Base-by-base conservation (phyloP, 1,140 invertebrate genomes). In the Elymnias hypermnestra region DNA sequence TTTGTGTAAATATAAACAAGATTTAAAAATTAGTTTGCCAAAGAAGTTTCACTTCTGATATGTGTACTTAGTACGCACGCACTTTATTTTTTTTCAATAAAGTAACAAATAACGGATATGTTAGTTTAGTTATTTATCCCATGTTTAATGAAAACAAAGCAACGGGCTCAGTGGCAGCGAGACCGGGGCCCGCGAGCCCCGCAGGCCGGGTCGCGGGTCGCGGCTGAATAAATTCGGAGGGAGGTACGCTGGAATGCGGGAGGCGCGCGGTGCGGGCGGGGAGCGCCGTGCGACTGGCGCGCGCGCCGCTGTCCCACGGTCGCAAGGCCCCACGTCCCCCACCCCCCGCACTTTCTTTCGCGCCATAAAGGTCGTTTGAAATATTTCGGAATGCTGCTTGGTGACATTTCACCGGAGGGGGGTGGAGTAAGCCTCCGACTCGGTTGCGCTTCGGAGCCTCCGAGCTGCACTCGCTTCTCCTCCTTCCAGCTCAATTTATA, bases 281-380 rank as follows among this genome's bases (percentile, higher is more conserved):
- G 70, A 68, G 67, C 72, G 71, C 68, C 79, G 79, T 81, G 75
- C 79, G 79, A 81, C 74, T 79, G 71, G 76, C 76, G 73, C 73
- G 76, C 76, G 76, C 74, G 72, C 65, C 75, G 63, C 79, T 78
- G 75, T 77, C 76, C 76, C 76, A 76, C 74, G 73, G 76, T 77
- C 78, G 66, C 63, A 66, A 61, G 59, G 51, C 66, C 64, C 68
- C 65, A 58, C 70, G 53, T 67, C 65, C 70, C 73, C 38, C 63
- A 31, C 68, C 63, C 72, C 74, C 57, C 49, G 59, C 75, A 82
- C 79, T 84, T 82, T 84, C 79, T 84, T 84, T 84, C 79, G 79
- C 79, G 75, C 79, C 79, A 82, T 84, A 82, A 79, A 84, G 81
- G 81, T 82, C 81, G 81, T 84, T 84, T 84, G 77, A 84, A 84